These are phyloP conservation scores for Lucilia cuprina DNA, from an alignment of 1,140 invertebrate species.

Conservation along the genomic window DNA sequence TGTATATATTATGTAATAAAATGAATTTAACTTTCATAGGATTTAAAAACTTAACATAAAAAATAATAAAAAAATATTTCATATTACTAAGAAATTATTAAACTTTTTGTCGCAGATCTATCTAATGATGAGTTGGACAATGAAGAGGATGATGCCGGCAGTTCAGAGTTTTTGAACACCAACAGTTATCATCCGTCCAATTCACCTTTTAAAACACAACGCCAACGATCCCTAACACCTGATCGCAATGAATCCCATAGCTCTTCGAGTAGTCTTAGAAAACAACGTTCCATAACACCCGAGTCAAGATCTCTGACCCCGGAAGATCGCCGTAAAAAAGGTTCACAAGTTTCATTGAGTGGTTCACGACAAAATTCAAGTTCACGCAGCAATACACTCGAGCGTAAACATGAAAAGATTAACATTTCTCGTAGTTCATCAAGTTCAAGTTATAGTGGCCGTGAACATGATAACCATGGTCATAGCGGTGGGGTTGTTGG, in stretches of 20 bases:
- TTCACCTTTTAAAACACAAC: slow-evolving; percentile 54
- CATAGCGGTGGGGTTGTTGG: slow-evolving; percentile 38
- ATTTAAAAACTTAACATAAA: not conserved
- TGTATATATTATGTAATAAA: not conserved
- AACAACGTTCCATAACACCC: slow-evolving; percentile 59
- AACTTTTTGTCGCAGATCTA: slow-evolving; percentile 48
- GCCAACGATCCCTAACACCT: slow-evolving; percentile 56
- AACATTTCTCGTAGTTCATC: slow-evolving; percentile 60
- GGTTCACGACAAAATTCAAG: slow-evolving; percentile 56
- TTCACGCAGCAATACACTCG: slow-evolving; percentile 56
- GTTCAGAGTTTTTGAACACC: slow-evolving; percentile 51
- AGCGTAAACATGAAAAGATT: slow-evolving; percentile 50
- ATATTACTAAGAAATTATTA: not conserved
- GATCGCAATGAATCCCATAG: slow-evolving; percentile 60
- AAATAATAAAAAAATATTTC: not conserved
- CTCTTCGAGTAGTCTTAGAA: slow-evolving; percentile 55
- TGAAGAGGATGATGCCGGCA: slow-evolving; percentile 52
- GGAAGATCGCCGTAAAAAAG: slow-evolving; percentile 56
- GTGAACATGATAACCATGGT: slow-evolving; percentile 46
- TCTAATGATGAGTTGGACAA: slow-evolving; percentile 61
- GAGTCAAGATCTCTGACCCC: slow-evolving; percentile 58
- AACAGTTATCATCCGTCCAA: slow-evolving; percentile 52
- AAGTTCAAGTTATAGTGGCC: slow-evolving; percentile 60
- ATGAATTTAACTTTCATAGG: not conserved
- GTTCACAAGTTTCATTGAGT: slow-evolving; percentile 54